Evolutionary conservation across 2,797 vertebrate genomes (phyloP), one percentile per base, ranked within the genome.

Genomic region (Champsocephalus gunnari): DNA sequence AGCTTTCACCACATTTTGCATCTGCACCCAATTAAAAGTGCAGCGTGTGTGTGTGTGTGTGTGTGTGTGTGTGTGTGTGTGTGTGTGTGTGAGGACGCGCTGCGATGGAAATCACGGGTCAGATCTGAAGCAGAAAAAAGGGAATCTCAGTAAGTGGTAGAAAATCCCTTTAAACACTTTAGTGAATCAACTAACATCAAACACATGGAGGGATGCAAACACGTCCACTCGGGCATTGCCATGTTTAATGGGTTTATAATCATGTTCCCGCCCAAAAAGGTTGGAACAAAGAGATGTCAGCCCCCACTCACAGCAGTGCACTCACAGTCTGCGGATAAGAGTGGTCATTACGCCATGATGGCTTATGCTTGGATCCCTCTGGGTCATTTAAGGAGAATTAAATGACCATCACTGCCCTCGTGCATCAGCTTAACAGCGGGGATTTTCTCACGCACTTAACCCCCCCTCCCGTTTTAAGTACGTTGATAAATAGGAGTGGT

Each of bases 381-480:
- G 80, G 84, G 77, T 81, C 80, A 47, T 86, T 89, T 90, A 83
- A 79, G 73, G 54, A 75, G 75, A 87, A 87, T 91, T 86, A 90
- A 89, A 91, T 85, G 80, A 83, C 84, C 79, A 80, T 80, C 79
- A 44, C 79, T 85, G 80, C 63, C 66, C 77, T 81, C 45, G 11
- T 81, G 82, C 81, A 87, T 89, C 81, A 84, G 79, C 75, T 85
- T 88, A 89, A 86, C 82, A 64, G 79, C 28, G 3, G 66, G 81
- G 81, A 80, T 87, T 87, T 87, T 79, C 71, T 59, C 53, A 16
- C 81, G 54, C 54, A 69, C 85, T 82, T 80, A 88, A 76, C 61
- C 73, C 81, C 6, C 45, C 75, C 50, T 57, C 66, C 81, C 71
- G 64, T 82, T 84, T 85, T 80, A 82, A 89, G 65, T 78, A 78